Conservation (phyloP, 2,888 invertebrate species). For the Phorcus lineatus region DNA sequence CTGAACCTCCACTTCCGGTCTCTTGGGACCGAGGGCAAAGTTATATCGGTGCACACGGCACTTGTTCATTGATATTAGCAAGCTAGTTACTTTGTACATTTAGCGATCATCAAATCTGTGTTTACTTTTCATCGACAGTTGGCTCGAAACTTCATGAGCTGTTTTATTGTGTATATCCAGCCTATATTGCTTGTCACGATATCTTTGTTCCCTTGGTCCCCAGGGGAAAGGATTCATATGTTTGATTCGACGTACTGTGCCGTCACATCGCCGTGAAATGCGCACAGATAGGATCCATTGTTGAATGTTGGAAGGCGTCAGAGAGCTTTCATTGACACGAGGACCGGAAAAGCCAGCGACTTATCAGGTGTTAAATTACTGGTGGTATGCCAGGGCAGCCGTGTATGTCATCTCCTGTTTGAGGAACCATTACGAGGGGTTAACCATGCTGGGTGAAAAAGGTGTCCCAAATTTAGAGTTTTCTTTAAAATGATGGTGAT, state of each 20-base stretch:
- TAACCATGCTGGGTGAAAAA: not conserved
- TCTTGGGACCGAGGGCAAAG: not conserved
- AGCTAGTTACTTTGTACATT: conserved; percentile 15
- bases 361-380: conserved; percentile 9
- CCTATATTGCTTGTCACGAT: not conserved
- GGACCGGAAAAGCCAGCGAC: not conserved
- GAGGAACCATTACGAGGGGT: not conserved
- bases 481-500: too few relatives aligned
- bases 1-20: not conserved
- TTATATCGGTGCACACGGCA: not conserved
- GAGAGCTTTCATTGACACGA: not conserved
- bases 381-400: not conserved
- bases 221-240: not conserved
- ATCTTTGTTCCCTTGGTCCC: not conserved
- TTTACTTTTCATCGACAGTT: conserved; percentile 3
- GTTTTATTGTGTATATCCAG: not conserved
- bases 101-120: conserved; percentile 4
- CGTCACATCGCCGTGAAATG: conserved; percentile 2
- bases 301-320: not conserved
- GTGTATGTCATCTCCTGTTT: not conserved
- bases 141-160: not conserved
- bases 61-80: not conserved
- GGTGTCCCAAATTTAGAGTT: not conserved
- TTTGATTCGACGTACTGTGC: not conserved
- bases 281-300: not conserved